phyloP scores from a whole-genome alignment of 2,888 invertebrate species.

The Drosophila sordidapex region DNA sequence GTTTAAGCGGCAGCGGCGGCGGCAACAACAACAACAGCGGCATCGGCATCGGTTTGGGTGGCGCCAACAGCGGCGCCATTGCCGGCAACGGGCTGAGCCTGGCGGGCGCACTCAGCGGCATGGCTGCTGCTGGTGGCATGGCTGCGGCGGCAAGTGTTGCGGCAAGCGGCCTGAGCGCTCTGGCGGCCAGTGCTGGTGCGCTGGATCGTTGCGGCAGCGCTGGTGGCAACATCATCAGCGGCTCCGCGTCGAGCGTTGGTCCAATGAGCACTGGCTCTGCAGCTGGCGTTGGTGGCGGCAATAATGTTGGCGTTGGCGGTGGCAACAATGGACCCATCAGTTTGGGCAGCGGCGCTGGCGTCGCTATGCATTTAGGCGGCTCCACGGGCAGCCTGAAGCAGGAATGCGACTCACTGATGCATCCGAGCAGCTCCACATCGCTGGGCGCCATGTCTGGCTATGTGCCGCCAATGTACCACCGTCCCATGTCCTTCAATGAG shows the following conservation, averaged over 20 bases:
- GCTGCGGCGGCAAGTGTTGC: slow-evolving; percentile 68
- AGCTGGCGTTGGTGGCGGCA: slow-evolving; percentile 20
- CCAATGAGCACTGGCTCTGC: slow-evolving; percentile 43
- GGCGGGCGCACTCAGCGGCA: slow-evolving; percentile 63
- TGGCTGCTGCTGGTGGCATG: slow-evolving; percentile 75
- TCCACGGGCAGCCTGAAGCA: slow-evolving; percentile 83
- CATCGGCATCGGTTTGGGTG: slow-evolving; percentile 39
- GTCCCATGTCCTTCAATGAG: slow-evolving; percentile 84
- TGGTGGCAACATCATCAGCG: slow-evolving; percentile 68
- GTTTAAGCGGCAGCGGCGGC: slow-evolving; percentile 79
- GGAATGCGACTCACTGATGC: slow-evolving; percentile 85
- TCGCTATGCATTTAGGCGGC: slow-evolving; percentile 74
- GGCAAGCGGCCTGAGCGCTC: slow-evolving; percentile 69
- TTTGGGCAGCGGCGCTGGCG: slow-evolving; percentile 78
- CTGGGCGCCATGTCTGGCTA: slow-evolving; percentile 84
- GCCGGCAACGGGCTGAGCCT: slow-evolving; percentile 61
- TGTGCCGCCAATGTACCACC: slow-evolving; percentile 85
- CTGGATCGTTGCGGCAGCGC: slow-evolving; percentile 73
- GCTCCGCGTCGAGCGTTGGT: slow-evolving; percentile 57
- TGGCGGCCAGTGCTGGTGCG: slow-evolving; percentile 66
- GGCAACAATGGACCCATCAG: slow-evolving; percentile 83
- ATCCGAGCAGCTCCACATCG: slow-evolving; percentile 82
- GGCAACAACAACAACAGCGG: slow-evolving; percentile 14
- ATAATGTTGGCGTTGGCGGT: slow-evolving; percentile 54
- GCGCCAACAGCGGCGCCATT: slow-evolving; percentile 44